A percentile compares a stretch with the other conserved stretches of the same genome.
phyloP scores from a whole-genome alignment of 2,797 vertebrate species.

The Orientallactaga sibirica region DNA sequence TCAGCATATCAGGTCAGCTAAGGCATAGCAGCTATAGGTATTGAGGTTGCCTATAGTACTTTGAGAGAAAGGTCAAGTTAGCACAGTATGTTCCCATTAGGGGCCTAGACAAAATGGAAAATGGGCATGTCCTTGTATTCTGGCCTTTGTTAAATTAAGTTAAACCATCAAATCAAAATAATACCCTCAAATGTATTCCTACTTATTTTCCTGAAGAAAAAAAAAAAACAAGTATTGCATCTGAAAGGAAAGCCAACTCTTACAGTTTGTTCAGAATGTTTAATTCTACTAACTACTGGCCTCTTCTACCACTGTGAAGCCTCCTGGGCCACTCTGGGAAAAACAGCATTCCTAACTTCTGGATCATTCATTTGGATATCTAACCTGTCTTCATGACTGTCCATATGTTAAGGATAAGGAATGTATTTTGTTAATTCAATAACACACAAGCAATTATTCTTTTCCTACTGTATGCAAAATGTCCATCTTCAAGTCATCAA shows the following conservation, averaged over 20 bases:
- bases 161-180: background rate
- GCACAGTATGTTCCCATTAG: background rate
- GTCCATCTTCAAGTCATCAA: background rate
- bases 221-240: conserved; percentile 12
- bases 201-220: conserved; percentile 18
- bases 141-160: conserved; percentile 15
- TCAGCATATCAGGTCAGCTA: background rate
- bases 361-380: background rate
- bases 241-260: background rate
- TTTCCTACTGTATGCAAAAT: background rate
- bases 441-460: background rate
- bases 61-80: conserved; percentile 26
- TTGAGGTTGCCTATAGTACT: conserved; percentile 26
- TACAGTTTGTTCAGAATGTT: conserved; percentile 1
- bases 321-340: background rate
- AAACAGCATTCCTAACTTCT: background rate
- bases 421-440: background rate
- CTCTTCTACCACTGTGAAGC: background rate
- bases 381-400: background rate
- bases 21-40: conserved; percentile 61
- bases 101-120: background rate
- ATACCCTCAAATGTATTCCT: background rate
- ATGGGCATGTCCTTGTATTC: background rate
- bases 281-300: background rate
- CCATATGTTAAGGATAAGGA: background rate